Percentiles rank a stretch among this genome's conserved stretches.
Evolutionary conservation across 2,113 vertebrate genomes (phyloP).

Genomic region (Spea multiplicata): DNA sequence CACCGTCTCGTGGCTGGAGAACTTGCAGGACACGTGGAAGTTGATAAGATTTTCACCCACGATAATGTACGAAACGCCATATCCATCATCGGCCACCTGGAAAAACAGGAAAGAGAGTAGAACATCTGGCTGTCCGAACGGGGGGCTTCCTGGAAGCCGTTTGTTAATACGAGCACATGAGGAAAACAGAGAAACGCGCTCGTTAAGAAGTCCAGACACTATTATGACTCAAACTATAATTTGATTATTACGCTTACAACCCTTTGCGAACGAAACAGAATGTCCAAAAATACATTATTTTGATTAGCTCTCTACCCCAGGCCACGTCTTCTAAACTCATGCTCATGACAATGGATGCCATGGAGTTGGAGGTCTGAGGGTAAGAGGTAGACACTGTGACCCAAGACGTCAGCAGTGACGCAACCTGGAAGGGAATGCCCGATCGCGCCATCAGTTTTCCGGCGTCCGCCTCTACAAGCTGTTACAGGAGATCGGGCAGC

Average conservation of each 20-base stretch:
- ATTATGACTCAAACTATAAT: too few relatives aligned
- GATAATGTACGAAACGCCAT: conserved; percentile 82
- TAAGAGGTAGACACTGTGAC: too few relatives aligned
- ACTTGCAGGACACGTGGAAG: conserved; percentile 85
- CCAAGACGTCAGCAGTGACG: too few relatives aligned
- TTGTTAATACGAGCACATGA: background rate
- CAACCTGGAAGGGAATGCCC: too few relatives aligned
- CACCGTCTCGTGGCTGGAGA: conserved; percentile 80
- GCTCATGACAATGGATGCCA: too few relatives aligned
- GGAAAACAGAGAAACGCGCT: background rate
- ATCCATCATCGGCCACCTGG: conserved; percentile 84
- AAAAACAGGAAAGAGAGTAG: conserved; percentile 15
- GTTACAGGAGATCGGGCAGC: too few relatives aligned
- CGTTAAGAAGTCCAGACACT: too few relatives aligned
- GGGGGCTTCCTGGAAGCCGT: background rate
- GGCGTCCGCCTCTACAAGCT: too few relatives aligned
- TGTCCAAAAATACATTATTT: background rate
- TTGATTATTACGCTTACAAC: too few relatives aligned
- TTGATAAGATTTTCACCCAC: conserved; percentile 76
- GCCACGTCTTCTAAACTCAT: background rate
- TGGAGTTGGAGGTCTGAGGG: too few relatives aligned
- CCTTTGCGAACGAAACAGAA: too few relatives aligned
- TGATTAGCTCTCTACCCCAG: background rate
- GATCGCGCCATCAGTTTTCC: too few relatives aligned
- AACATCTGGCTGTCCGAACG: background rate